Conservation (phyloP, 2,888 invertebrate species). For the Uropetala carovei region DNA sequence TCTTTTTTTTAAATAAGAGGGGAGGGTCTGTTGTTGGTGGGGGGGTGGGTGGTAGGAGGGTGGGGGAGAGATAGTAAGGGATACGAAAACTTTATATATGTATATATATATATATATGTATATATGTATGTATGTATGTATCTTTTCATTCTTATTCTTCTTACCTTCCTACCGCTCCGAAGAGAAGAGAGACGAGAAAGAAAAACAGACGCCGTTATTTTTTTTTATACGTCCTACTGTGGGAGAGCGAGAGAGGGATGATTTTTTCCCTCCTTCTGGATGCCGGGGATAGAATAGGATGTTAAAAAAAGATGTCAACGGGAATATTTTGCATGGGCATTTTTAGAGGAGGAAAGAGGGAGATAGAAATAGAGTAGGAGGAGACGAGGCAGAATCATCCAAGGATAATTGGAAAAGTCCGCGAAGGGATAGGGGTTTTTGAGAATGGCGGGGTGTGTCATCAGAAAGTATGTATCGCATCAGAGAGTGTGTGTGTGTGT, state of each 20-base stretch:
- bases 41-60: neutral
- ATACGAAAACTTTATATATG: neutral
- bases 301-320: neutral
- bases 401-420: conserved; percentile 1
- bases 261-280: conserved; percentile 34
- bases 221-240: conserved; percentile 29
- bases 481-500: neutral
- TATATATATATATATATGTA: neutral
- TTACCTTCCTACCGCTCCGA: conserved; percentile 1
- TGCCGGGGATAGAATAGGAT: conserved; percentile 8
- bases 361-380: neutral
- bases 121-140: neutral
- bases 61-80: neutral
- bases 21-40: neutral
- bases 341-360: neutral
- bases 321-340: neutral
- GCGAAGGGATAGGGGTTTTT: neutral
- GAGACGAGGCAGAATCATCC: neutral
- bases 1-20: neutral
- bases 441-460: neutral
- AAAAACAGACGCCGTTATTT: conserved; percentile 16
- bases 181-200: neutral
- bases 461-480: neutral
- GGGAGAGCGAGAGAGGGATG: neutral
- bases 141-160: neutral